Evolutionary conservation across 2,797 vertebrate species (phyloP).

Genomic region (Rhabdophis nuchalis): DNA sequence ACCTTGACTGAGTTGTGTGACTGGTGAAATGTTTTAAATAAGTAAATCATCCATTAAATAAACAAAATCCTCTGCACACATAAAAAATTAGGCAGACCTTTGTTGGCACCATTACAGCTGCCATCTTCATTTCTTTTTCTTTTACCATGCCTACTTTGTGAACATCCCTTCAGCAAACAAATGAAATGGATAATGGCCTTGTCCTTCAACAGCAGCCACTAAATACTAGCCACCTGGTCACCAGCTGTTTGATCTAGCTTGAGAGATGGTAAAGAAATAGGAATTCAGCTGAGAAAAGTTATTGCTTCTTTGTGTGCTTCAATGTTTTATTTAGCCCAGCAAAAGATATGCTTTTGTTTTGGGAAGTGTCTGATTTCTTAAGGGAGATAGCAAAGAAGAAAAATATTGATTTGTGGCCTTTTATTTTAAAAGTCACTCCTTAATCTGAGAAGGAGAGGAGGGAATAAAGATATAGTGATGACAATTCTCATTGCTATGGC

Average conservation of each 20-base stretch:
- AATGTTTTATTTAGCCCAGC: constrained; percentile 20
- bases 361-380: constrained; percentile 24
- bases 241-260: constrained; percentile 22
- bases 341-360: neutral
- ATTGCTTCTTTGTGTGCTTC: neutral
- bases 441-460: constrained; percentile 32
- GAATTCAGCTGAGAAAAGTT: constrained; percentile 12
- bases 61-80: neutral
- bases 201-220: constrained; percentile 46
- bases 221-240: constrained; percentile 35
- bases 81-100: neutral
- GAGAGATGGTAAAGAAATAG: neutral
- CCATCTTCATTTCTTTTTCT: neutral
- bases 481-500: constrained; percentile 63
- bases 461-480: constrained; percentile 62
- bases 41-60: neutral
- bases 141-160: neutral
- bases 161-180: neutral
- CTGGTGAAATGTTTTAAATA: neutral
- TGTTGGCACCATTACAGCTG: neutral
- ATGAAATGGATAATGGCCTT: constrained; percentile 1
- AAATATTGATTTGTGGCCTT: constrained; percentile 6
- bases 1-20: neutral
- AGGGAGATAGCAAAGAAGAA: constrained; percentile 23
- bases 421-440: constrained; percentile 17